phyloP scores from a whole-genome alignment of 1,140 invertebrate species.

The Neocloeon triangulifer region DNA sequence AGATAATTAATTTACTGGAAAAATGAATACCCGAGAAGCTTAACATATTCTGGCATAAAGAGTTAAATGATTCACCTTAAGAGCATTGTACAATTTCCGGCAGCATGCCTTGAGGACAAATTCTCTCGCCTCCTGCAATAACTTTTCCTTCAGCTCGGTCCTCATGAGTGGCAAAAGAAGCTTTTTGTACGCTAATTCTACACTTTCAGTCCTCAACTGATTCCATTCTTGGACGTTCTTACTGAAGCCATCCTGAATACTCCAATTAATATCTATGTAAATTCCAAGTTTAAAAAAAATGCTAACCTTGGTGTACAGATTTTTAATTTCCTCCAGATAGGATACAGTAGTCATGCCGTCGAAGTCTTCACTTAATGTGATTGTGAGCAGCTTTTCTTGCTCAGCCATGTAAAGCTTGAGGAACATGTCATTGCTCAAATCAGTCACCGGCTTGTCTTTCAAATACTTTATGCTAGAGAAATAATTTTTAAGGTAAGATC shows the following conservation, averaged over 20 bases:
- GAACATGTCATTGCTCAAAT: slow-evolving; percentile 77
- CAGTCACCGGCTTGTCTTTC: slow-evolving; percentile 81
- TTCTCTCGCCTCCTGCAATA: slow-evolving; percentile 76
- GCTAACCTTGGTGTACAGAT: slow-evolving; percentile 56
- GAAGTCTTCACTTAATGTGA: slow-evolving; percentile 48
- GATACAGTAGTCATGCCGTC: slow-evolving; percentile 46
- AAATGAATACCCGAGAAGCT: background rate
- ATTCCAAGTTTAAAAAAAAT: background rate
- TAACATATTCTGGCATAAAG: slow-evolving; percentile 3
- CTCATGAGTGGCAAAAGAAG: slow-evolving; percentile 77
- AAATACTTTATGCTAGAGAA: slow-evolving; percentile 69
- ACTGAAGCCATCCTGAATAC: slow-evolving; percentile 74
- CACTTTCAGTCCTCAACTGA: slow-evolving; percentile 56
- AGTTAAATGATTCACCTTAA: slow-evolving; percentile 30
- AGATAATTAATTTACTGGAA: background rate
- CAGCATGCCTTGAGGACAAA: slow-evolving; percentile 64
- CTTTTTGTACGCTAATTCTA: slow-evolving; percentile 68
- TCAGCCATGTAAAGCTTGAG: slow-evolving; percentile 63
- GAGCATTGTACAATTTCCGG: slow-evolving; percentile 71
- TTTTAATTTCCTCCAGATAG: slow-evolving; percentile 80
- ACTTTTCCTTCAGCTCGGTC: slow-evolving; percentile 59
- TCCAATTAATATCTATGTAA: background rate
- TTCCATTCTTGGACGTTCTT: slow-evolving; percentile 96
- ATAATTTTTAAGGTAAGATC: slow-evolving; percentile 5
- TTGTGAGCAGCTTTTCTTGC: slow-evolving; percentile 61